Percentiles rank a stretch among this genome's conserved stretches.
These are phyloP conservation scores for Seriola rivoliana DNA, from an alignment of 2,113 vertebrate species.

Conservation along the genomic window DNA sequence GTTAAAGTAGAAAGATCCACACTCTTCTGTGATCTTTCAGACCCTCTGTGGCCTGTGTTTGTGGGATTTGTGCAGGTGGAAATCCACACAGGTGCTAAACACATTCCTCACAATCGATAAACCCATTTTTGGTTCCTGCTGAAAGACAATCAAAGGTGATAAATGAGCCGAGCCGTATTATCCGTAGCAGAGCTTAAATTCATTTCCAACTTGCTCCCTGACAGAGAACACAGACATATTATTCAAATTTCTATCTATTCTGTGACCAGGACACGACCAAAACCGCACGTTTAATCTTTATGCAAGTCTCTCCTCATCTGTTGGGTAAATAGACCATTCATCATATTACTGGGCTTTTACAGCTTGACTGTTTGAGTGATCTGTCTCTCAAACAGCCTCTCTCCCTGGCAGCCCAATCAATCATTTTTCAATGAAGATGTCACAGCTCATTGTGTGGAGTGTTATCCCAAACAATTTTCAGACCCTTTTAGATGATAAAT, in stretches of 20 bases:
- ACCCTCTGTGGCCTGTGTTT: neutral
- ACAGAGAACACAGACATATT: slow-evolving; percentile 61
- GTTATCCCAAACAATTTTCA: slow-evolving; percentile 65
- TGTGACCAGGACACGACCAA: slow-evolving; percentile 55
- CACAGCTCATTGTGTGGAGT: slow-evolving; percentile 75
- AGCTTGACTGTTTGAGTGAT: slow-evolving; percentile 76
- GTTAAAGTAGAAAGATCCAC: neutral
- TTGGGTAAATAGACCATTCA: slow-evolving; percentile 80
- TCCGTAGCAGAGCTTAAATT: slow-evolving; percentile 44
- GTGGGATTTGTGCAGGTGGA: slow-evolving; percentile 27
- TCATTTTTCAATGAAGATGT: slow-evolving; percentile 82
- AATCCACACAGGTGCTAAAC: slow-evolving; percentile 45
- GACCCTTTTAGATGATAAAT: slow-evolving; percentile 55
- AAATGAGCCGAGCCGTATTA: slow-evolving; percentile 40
- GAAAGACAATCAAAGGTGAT: slow-evolving; percentile 53
- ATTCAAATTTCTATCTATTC: slow-evolving; percentile 63
- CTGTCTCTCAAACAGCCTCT: slow-evolving; percentile 74
- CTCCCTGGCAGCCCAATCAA: slow-evolving; percentile 71
- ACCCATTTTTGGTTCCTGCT: slow-evolving; percentile 20
- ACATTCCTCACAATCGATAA: slow-evolving; percentile 59
- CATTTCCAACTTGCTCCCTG: slow-evolving; percentile 59
- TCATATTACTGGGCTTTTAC: slow-evolving; percentile 77
- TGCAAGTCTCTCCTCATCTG: slow-evolving; percentile 73
- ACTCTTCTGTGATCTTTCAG: slow-evolving; percentile 13
- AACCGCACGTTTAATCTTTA: slow-evolving; percentile 67